Base-by-base conservation (phyloP, 2,113 vertebrate species). In the Acanthochromis polyacanthus region DNA sequence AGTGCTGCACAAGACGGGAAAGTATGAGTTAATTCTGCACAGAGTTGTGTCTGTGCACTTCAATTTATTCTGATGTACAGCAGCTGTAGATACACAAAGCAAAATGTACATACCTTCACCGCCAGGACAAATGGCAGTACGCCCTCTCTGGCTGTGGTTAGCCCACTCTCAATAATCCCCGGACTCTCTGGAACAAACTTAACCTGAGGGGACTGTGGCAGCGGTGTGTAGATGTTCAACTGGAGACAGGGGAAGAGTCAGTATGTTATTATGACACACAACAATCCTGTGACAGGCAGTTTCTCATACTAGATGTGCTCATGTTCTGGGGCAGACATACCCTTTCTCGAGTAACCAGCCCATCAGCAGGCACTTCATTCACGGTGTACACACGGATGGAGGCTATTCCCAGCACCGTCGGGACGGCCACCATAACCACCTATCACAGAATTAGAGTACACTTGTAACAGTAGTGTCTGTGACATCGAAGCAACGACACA, bases 151-250 rank as follows among this genome's bases (percentile, higher is more conserved):
- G 93, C 75, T 0, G 90, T 75, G 3, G 89, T 87, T 28, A 97
- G 69, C 0, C 91, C 89, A 65, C 71, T 91, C 85, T 97, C 95
- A 57, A 98, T 80, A 5, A 3, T 56, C 19, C 96, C 95, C 0
- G 96, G 95, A 65, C 92, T 85, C 30, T 97, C 95, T 70, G 95
- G 93, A 8, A 96, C 0, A 74, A 93, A 95, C 14, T 68, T 92
- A 0, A 70, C 92, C 16, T 82, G 81, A 57, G 72, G 20, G 17
- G 82, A 82, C 63, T 69, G 81, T 10, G 92, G 82, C 52, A 95
- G 90, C 0, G 93, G 83, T 1, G 77, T 81, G 86, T 97, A 98
- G 89, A 98, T 83, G 25, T 96, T 94, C 62, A 98, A 93, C 97
- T 98, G 94, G 0, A 83, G 81, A 67, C 28, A 75, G 55, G 69